phyloP scores from a whole-genome alignment of 2,113 vertebrate species.

The Pelecanus crispus region DNA sequence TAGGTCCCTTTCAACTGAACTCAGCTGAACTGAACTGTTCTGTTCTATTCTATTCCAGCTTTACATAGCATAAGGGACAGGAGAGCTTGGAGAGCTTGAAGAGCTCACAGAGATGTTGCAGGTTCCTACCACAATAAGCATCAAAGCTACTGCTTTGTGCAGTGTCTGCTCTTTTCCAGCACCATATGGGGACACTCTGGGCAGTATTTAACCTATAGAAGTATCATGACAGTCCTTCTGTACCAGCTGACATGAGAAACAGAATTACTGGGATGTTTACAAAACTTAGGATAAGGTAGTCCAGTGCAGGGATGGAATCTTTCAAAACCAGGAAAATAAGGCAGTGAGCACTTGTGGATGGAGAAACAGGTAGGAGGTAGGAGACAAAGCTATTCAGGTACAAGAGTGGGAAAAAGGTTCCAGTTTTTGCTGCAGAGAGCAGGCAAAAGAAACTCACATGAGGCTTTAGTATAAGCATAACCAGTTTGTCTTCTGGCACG shows the following conservation, averaged over 20 bases:
- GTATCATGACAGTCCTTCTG: neutral
- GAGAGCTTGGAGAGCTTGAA: neutral
- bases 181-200: neutral
- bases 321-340: neutral
- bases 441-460: neutral
- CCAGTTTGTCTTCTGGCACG: neutral
- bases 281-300: neutral
- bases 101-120: neutral
- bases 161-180: neutral
- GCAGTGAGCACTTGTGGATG: neutral
- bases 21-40: neutral
- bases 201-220: neutral
- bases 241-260: neutral
- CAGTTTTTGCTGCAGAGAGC: neutral
- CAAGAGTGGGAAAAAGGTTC: neutral
- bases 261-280: neutral
- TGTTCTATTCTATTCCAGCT: neutral
- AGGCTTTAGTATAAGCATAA: neutral
- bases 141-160: neutral
- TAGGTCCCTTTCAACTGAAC: neutral
- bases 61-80: neutral
- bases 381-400: neutral
- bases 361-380: neutral
- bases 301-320: neutral
- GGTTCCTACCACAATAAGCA: neutral